Conservation (phyloP, 2,888 invertebrate species). For the Lepidochrysops patricia region DNA sequence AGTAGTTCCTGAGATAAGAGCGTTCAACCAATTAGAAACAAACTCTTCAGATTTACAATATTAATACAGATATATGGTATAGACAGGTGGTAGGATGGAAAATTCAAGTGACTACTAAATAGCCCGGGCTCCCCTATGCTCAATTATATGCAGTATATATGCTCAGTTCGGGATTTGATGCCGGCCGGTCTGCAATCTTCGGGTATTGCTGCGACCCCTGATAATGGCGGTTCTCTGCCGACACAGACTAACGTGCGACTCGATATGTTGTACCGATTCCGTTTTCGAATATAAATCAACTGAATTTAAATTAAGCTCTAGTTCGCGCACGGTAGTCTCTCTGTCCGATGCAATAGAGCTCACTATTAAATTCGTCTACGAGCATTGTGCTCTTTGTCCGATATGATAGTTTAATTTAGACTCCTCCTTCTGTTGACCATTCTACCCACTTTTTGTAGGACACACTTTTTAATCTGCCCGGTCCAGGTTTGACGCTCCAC, state of each 20-base stretch:
- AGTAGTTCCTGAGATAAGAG: too few relatives aligned
- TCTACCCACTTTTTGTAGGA: background rate
- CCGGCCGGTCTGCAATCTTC: conserved; percentile 44
- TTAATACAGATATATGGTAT: too few relatives aligned
- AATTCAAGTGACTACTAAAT: conserved; percentile 48
- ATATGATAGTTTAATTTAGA: background rate
- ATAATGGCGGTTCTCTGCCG: conserved; percentile 38
- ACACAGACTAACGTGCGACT: conserved; percentile 35
- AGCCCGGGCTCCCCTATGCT: conserved; percentile 55
- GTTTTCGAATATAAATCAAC: conserved; percentile 38
- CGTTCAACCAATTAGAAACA: too few relatives aligned
- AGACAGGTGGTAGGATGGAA: too few relatives aligned
- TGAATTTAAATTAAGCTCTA: conserved; percentile 26
- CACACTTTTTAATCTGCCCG: background rate
- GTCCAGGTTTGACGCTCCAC: background rate
- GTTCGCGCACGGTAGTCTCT: conserved; percentile 24
- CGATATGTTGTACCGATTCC: conserved; percentile 33
- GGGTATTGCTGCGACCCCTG: conserved; percentile 35
- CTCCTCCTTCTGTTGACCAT: background rate
- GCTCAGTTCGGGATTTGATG: conserved; percentile 37
- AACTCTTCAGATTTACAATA: too few relatives aligned
- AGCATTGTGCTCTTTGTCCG: background rate
- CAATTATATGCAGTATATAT: too few relatives aligned
- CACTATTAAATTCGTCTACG: background rate
- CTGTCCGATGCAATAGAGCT: background rate